Base-by-base conservation (phyloP, 1,140 invertebrate genomes). In the Ceratosolen solmsi region DNA sequence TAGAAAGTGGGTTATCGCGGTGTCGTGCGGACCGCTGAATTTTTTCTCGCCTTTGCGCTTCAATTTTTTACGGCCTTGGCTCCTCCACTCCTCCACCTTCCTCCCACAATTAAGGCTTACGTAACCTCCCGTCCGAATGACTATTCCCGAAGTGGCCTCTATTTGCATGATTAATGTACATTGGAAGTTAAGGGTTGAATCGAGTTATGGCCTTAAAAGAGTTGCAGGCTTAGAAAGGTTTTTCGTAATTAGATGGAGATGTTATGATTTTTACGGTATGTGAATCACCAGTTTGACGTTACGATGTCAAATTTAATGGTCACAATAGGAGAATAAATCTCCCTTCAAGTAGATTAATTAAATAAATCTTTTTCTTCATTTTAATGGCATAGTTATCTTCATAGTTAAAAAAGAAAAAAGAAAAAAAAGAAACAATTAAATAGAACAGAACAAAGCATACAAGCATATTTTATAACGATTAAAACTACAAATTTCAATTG, bases 1-100 rank as follows among this genome's bases (percentile, higher is more conserved):
- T 3, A 15, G n/a, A 78, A 78, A 70, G 27, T 78, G 46, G 76
- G 76, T 54, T 78, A 72, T 72, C 70, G 25, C 25, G 36, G n/a
- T 72, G 38, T 27, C n/a, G 22, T 46, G 38, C 33, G 30, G 36
- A 36, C 4, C 60, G 60, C 30, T 27, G n/a, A n/a, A 27, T 65
- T 65, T 65, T 36, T 36, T 27, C 13, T 36, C 17, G 60, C 20
- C 30, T 65, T 33, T 7, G 33, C 63, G 20, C 5, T 22, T 38
- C n/a, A 68, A 38, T 9, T 68, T 68, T 68, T 68, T 68, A 38
- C 63, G 63, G 33, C 36, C 63, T 68, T 38, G 36, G 20, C 27
- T 5, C 51, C 13, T 22, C 3, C 11, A 22, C 17, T 15, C 51
- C 51, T 11, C 51, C 51, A 17, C 36, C 22, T 22, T 17, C 33